Base-by-base conservation (phyloP, 2,113 vertebrate genomes). In the Eretmochelys imbricata region DNA sequence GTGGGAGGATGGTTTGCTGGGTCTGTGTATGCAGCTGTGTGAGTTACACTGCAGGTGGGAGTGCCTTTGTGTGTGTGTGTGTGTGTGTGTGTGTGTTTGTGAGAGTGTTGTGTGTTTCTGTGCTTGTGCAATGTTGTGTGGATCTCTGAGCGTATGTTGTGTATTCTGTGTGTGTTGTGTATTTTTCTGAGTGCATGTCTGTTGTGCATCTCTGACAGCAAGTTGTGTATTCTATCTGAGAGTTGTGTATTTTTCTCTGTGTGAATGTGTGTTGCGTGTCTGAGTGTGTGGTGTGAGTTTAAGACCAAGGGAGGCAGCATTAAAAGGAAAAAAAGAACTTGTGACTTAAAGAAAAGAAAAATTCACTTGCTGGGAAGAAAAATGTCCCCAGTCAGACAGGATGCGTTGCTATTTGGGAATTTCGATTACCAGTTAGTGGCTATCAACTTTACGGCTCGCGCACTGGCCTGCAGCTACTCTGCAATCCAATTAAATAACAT, bases 401-500 rank as follows among this genome's bases (percentile, higher is more conserved):
- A 49, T 80, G 85, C 80, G 80, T 85, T 57, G 85, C 91, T 79
- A 80, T 79, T n/a, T 62, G 69, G 42, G 72, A 84, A 88, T 92
- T 84, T 92, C 83, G 91, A 92, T 92, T 92, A 92, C 80, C 85
- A 69, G 80, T 88, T 83, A 79, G 85, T 86, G 86, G 85, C 91
- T 92, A 75, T 82, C 91, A 88, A 81, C 72, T 85, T 92, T 92
- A 85, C 85, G 82, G 82, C 86, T 92, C 82, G 89, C 69, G 87
- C 88, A 94, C 89, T 97, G 97, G 97, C 97, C 97, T 94, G 97
- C 96, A 98, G 97, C 97, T 97, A 97, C 97, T 97, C 97, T 92
- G 91, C 97, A 97, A 97, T 97, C 97, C 97, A 97, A 98, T 98
- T 98, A 98, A 97, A 97, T 98, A 97, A 98, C 97, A 98, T 98